These are phyloP conservation scores for Pygmarrhopalites habei DNA, from an alignment of 1,140 invertebrate genomes.

Conservation along the genomic window DNA sequence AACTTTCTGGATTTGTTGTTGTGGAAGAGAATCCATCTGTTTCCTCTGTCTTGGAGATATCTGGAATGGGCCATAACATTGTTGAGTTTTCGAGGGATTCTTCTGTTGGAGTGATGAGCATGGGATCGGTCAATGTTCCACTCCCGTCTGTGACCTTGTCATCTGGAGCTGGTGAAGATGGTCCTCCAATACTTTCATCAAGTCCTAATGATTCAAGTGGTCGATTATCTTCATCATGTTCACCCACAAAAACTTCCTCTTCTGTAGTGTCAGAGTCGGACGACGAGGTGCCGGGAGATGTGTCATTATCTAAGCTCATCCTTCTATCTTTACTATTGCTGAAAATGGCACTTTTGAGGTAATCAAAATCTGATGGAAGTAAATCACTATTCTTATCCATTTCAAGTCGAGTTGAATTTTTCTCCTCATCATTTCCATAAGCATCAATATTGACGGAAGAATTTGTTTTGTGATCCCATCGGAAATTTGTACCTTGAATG, in stretches of 20 bases:
- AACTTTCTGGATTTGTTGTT: constrained; percentile 24
- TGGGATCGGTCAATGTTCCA: constrained; percentile 15
- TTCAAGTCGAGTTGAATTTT: constrained; percentile 9
- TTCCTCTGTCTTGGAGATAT: constrained; percentile 1
- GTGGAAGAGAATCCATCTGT: constrained; percentile 6
- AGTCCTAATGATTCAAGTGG: constrained; percentile 4
- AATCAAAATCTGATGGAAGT: constrained; percentile 25
- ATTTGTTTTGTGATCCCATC: constrained; percentile 9
- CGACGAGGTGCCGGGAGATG: too few species aligned
- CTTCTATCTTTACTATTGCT: not conserved
- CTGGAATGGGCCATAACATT: not conserved
- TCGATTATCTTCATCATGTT: constrained; percentile 30
- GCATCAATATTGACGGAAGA: not conserved
- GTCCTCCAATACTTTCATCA: not conserved
- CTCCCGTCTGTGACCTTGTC: constrained; percentile 20
- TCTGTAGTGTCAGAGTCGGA: constrained; percentile 16
- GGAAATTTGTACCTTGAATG: constrained; percentile 9
- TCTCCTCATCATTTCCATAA: not conserved
- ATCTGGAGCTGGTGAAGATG: constrained; percentile 27
- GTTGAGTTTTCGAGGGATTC: constrained; percentile 31
- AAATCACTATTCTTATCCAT: constrained; percentile 16
- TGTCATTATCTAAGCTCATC: constrained; percentile 12
- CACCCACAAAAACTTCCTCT: constrained; percentile 37
- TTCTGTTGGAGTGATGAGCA: constrained; percentile 23
- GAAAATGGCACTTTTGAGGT: constrained; percentile 16